Base-by-base conservation (phyloP, 2,797 vertebrate genomes). In the Leptodactylus fallax region DNA sequence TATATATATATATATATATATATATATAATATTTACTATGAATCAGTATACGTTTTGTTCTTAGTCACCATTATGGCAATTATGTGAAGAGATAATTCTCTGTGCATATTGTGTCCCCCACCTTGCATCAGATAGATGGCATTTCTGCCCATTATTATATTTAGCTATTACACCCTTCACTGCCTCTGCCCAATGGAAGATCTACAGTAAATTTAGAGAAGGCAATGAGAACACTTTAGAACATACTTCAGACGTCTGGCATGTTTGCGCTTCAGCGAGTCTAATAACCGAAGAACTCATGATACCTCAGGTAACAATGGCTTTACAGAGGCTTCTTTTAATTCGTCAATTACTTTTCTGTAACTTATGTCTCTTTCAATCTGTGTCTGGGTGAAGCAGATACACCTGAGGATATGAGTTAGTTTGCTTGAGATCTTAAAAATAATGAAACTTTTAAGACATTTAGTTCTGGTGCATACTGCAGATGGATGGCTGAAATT, bases 321-420 rank as follows among this genome's bases (percentile, higher is more conserved):
- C 61, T 80, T 69, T 55, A 79, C 74, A 67, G 84, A 85, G 49
- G 16, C 23, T 23, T 71, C 21, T 69, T 80, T 86, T 80, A 86
- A 86, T 86, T 80, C 71, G 63, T 69, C 85, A 69, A 85, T 85
- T 85, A 67, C 77, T 49, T 86, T 80, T 74, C 45, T 79, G 63
- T 80, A 80, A 47, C 60, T 79, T 79, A 86, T 56, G 85, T 80
- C 85, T 86, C 21, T 56, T 86, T n/a, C 77, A 86, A 86, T 86
- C 85, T 86, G 51, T 86, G 76, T 86, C 63, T 80, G 51, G 45
- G 51, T 25, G 51, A 67, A 79, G 76, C 63, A 71, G 25, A 69
- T 69, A 45, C 85, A 79, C 76, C 77, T 65, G 77, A 80, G 85
- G 85, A 67, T 80, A 79, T 11, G 25, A 80, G 19, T 86, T 71